phyloP scores from a whole-genome alignment of 2,888 invertebrate genomes.

The Operophtera brumata region DNA sequence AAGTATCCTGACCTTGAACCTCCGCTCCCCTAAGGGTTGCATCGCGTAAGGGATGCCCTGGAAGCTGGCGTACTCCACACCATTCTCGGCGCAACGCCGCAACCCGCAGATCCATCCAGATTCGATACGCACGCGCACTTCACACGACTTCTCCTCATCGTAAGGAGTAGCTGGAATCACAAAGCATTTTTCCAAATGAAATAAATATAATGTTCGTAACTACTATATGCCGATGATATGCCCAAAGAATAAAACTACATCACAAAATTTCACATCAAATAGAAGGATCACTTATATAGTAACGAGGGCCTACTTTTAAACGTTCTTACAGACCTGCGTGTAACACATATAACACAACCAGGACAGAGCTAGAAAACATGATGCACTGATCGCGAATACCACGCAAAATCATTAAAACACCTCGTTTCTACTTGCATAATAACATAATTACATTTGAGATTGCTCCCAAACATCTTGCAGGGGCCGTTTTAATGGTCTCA shows the following conservation, averaged over 20 bases:
- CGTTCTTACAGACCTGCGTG: not conserved
- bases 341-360: not conserved
- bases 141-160: slow-evolving; percentile 19
- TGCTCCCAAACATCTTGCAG: not conserved
- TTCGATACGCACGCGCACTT: slow-evolving; percentile 40
- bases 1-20: slow-evolving; percentile 40
- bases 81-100: slow-evolving; percentile 36
- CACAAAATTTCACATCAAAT: not conserved
- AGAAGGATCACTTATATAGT: not conserved
- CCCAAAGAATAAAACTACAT: not conserved
- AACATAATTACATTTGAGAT: not conserved
- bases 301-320: too few relatives aligned
- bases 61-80: slow-evolving; percentile 56
- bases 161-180: not conserved
- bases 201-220: too few relatives aligned
- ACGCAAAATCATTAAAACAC: not conserved
- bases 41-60: slow-evolving; percentile 63
- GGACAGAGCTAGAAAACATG: not conserved
- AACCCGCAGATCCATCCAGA: slow-evolving; percentile 61
- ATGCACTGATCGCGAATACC: not conserved
- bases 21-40: slow-evolving; percentile 55
- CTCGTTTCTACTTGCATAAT: not conserved
- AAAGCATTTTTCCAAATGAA: too few relatives aligned
- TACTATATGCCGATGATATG: not conserved
- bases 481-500: not conserved